Base-by-base conservation (phyloP, 2,888 invertebrate species). In the Liopterus haemorrhoidalis region DNA sequence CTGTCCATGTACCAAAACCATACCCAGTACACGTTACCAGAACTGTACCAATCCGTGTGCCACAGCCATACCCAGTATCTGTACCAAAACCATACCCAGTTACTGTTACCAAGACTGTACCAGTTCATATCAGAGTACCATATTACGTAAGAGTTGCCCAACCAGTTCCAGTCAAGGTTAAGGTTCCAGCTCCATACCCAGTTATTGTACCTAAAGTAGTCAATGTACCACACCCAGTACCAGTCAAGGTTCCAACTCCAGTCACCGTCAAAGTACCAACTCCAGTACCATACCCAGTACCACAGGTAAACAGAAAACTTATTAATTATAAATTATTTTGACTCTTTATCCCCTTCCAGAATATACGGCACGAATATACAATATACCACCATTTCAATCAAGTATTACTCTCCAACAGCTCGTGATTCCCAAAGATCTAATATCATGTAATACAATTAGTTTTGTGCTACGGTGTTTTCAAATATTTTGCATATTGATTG, bases 1-100 rank as follows among this genome's bases (percentile, higher is more conserved):
- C 61, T 22, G 63, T 63, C 2, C 50, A 58, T 3, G 51, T 63
- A 31, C 62, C 63, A 14, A 61, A 55, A 53, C 63, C n/a, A 3
- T 49, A 49, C 24, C 49, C 49, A 12, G 49, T 49, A 32, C 58
- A 58, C 15, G 50, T 62, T n/a, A 55, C 58, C 31, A 53, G 58
- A 49, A 53, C 56, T 38, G 56, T 60, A 11, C 49, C 57, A 37
- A 61, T 64, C n/a, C 51, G 57, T 18, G 62, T 65, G 38, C 59
- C 64, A 15, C 59, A 63, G 49, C 63, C 64, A 4, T 61, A 62
- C 49, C 60, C 63, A 35, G 64, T 66, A 11, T 49, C 36, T 24
- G 44, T 63, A 12, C 58, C 62, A 11, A 60, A 54, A 51, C 62
- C 64, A 15, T 58, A 57, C 40, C 57, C 63, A 27, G 62, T 63